Evolutionary conservation across 2,888 invertebrate genomes (phyloP), one percentile per base, ranked within the genome.

Genomic region (Diabrotica balteata): DNA sequence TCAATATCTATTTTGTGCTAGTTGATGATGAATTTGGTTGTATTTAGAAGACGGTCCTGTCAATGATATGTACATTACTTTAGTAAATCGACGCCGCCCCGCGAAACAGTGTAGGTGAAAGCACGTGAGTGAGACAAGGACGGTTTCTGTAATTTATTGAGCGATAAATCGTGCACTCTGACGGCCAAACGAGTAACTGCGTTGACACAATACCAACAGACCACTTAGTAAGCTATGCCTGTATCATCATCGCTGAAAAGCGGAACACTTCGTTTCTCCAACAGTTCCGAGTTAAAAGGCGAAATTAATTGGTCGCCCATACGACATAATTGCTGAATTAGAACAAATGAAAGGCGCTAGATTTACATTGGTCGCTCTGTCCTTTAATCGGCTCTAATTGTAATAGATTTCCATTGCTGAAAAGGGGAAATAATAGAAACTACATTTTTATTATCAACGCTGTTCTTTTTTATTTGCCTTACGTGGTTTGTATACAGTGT

Each of bases 141-240:
- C 71, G 74, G 78, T 76, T 74, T 75, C 73, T 76, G 81, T 83
- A 83, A 83, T 83, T 83, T 83, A 83, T 83, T 83, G 83, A 83
- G 83, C 83, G 83, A 83, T 83, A 83, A 83, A 83, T 83, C 80
- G 82, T 83, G 82, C 82, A 81, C 83, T 82, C 83, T 82, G 82
- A 81, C 83, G 82, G 82, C 79, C 80, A 81, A 82, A 82, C 81
- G 81, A 81, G 82, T 81, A 83, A 82, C 82, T 82, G 81, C 82
- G 82, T 82, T 83, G 83, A 83, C 83, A 83, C 81, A 83, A 82
- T 83, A 82, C 83, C 82, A 83, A 83, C 83, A 83, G 83, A 83
- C 83, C 83, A 83, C 83, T 83, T 80, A 80, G 79, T 78, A 79
- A 77, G 78, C 76, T 77, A 74, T 77, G 77, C 72, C 71, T 76